Percentiles rank a stretch among this genome's conserved stretches.
Conservation (phyloP, 2,113 vertebrate genomes). For the Peucedramus taeniatus region DNA sequence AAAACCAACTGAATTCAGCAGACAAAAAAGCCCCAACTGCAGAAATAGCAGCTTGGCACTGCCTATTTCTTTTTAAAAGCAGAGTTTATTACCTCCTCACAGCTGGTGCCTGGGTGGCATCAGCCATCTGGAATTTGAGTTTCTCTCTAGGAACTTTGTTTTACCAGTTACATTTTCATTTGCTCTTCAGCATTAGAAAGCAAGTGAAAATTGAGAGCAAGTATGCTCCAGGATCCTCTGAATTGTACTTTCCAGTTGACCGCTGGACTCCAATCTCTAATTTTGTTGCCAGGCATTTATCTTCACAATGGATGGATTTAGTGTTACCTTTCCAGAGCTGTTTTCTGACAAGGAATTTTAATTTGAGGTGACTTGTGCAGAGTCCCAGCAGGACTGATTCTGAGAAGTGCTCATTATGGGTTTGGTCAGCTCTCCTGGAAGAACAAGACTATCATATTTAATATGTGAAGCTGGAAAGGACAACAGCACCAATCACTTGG, state of each 20-base stretch:
- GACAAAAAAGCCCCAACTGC: neutral
- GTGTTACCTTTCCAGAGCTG: neutral
- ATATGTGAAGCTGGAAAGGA: neutral
- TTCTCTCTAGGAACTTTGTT: slow-evolving; percentile 34
- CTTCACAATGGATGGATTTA: neutral
- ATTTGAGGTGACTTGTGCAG: neutral
- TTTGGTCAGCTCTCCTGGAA: neutral
- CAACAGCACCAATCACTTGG: neutral
- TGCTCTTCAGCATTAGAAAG: neutral
- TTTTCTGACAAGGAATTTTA: neutral
- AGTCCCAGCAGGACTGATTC: neutral
- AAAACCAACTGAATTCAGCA: neutral
- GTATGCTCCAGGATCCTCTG: neutral
- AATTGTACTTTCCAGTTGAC: neutral
- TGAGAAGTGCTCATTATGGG: neutral
- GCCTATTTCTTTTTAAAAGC: neutral
- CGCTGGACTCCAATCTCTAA: neutral
- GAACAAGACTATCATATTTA: neutral
- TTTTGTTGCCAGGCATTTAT: neutral
- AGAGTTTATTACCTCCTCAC: neutral
- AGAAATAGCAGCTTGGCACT: neutral
- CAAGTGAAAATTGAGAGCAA: neutral
- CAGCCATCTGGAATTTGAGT: neutral
- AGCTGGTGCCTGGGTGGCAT: slow-evolving; percentile 14
- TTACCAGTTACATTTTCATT: neutral